phyloP scores from a whole-genome alignment of 92 coral and sea anemone species.

The Palythoa grandiflora region DNA sequence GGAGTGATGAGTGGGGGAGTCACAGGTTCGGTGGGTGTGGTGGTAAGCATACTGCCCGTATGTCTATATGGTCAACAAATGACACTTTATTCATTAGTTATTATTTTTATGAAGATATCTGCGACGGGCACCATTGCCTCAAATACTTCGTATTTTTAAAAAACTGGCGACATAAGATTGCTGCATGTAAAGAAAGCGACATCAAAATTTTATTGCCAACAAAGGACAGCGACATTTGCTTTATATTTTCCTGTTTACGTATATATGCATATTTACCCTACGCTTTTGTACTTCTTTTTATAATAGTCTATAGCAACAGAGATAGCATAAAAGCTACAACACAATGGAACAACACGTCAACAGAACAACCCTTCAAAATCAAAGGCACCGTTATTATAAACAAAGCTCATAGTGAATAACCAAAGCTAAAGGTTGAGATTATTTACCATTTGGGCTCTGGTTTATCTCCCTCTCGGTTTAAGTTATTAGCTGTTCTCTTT shows the following conservation, averaged over 20 bases:
- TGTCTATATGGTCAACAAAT: background rate
- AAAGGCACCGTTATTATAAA: slow-evolving; percentile 28
- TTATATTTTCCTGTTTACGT: slow-evolving; percentile 4
- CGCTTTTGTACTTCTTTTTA: slow-evolving; percentile 28
- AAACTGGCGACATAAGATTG: slow-evolving; percentile 28
- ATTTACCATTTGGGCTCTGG: slow-evolving; percentile 6
- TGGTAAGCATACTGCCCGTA: slow-evolving; percentile 2
- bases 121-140: slow-evolving; percentile 31
- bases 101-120: background rate
- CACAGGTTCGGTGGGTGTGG: background rate
- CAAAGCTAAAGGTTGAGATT: background rate
- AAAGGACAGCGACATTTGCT: slow-evolving; percentile 26
- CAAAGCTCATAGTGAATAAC: slow-evolving; percentile 22
- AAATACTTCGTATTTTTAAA: slow-evolving; percentile 12
- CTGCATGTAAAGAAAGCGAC: slow-evolving; percentile 29
- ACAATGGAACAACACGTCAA: slow-evolving; percentile 26
- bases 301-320: slow-evolving; percentile 22
- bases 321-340: slow-evolving; percentile 9
- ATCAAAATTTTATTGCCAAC: slow-evolving; percentile 30
- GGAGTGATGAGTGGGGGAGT: slow-evolving; percentile 2
- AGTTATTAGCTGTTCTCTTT: slow-evolving; percentile 11
- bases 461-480: slow-evolving; percentile 20
- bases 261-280: slow-evolving; percentile 17
- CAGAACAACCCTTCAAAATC: slow-evolving; percentile 15
- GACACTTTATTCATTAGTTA: slow-evolving; percentile 3